Percentiles rank a stretch among this genome's conserved stretches.
Conservation (phyloP, 1,140 invertebrate genomes). For the Diplogasteroides magnus region DNA sequence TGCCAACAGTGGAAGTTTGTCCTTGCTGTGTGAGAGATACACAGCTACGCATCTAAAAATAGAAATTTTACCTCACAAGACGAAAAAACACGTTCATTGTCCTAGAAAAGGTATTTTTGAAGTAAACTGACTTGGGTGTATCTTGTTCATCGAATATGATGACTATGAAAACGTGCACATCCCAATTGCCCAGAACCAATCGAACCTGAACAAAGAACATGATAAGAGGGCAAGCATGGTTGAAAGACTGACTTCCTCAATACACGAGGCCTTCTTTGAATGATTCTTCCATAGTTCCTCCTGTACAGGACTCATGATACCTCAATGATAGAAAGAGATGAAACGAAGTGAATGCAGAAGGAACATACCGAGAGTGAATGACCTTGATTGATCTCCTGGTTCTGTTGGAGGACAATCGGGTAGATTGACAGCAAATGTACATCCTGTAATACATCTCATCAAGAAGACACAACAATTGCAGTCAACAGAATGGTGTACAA, state of each 20-base stretch:
- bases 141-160: background rate
- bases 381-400: too few relatives aligned
- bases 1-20: background rate
- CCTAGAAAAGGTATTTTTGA: background rate
- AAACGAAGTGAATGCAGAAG: too few relatives aligned
- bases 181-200: background rate
- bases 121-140: background rate
- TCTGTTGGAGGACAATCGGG: too few relatives aligned
- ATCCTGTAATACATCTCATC: too few relatives aligned
- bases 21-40: background rate
- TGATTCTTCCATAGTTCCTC: slow-evolving; percentile 10
- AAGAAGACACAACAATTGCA: too few relatives aligned
- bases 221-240: too few relatives aligned
- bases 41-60: background rate
- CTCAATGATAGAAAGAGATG: slow-evolving; percentile 19
- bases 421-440: too few relatives aligned
- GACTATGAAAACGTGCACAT: slow-evolving; percentile 6
- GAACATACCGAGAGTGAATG: too few relatives aligned
- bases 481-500: too few relatives aligned
- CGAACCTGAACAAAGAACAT: slow-evolving; percentile 9
- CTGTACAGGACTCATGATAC: slow-evolving; percentile 16
- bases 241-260: slow-evolving; percentile 9
- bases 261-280: background rate
- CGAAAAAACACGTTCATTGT: too few relatives aligned
- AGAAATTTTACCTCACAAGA: too few relatives aligned